These are phyloP conservation scores for Autographa pulchrina DNA, from an alignment of 2,888 invertebrate species.

Conservation along the genomic window DNA sequence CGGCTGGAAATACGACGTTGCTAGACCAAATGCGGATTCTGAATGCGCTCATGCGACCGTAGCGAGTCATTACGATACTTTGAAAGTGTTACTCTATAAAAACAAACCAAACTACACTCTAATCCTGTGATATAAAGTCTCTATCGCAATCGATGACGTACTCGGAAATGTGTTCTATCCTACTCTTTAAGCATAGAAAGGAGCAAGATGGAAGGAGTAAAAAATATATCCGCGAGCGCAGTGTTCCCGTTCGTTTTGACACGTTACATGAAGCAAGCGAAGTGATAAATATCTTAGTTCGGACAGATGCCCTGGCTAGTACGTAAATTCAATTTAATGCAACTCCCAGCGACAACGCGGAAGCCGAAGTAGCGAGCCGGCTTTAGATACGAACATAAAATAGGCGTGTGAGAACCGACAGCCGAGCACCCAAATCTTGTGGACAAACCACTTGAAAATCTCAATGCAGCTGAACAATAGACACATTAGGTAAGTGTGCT, in stretches of 20 bases:
- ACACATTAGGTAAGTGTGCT: constrained; percentile 70
- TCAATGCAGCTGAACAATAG: constrained; percentile 70
- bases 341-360: constrained; percentile 74
- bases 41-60: constrained; percentile 89
- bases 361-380: constrained; percentile 61
- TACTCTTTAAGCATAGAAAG: constrained; percentile 67
- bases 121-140: constrained; percentile 75
- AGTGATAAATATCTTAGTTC: constrained; percentile 83
- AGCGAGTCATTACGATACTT: constrained; percentile 86
- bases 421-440: constrained; percentile 76
- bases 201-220: constrained; percentile 72
- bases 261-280: constrained; percentile 78
- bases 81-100: constrained; percentile 76
- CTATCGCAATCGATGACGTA: constrained; percentile 66
- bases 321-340: constrained; percentile 73
- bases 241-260: constrained; percentile 83
- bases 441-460: constrained; percentile 77
- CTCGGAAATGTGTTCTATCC: constrained; percentile 66
- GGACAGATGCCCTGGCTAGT: constrained; percentile 73
- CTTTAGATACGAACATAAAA: constrained; percentile 62
- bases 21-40: constrained; percentile 65
- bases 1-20: constrained; percentile 70
- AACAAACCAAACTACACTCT: constrained; percentile 79
- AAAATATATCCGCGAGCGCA: constrained; percentile 82
- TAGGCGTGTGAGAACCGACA: constrained; percentile 77